phyloP scores from a whole-genome alignment of 2,113 vertebrate species.

The Clinocottus analis region DNA sequence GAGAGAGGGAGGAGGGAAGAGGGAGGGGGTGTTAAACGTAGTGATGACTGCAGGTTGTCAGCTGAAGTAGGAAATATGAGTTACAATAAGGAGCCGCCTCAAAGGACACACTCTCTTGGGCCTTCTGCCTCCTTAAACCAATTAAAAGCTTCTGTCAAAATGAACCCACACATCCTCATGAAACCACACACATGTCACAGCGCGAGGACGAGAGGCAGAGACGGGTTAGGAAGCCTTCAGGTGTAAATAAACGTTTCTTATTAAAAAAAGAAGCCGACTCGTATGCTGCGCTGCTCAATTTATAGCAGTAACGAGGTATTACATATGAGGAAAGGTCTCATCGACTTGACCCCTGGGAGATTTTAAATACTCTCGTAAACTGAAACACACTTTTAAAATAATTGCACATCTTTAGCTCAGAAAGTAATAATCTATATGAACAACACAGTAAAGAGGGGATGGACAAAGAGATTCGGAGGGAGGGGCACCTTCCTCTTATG shows the following conservation, averaged over 20 bases:
- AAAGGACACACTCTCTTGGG: background rate
- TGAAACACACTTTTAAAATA: constrained; percentile 49
- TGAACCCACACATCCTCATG: constrained; percentile 16
- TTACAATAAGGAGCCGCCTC: background rate
- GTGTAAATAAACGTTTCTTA: constrained; percentile 41
- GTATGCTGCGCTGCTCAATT: constrained; percentile 33
- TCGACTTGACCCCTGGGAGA: constrained; percentile 24
- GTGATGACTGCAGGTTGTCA: background rate
- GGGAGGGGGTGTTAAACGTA: too few relatives aligned
- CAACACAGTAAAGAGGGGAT: background rate
- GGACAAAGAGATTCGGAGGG: constrained; percentile 9
- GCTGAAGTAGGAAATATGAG: background rate
- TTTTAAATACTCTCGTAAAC: constrained; percentile 44
- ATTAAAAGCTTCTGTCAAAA: constrained; percentile 28
- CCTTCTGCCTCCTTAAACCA: constrained; percentile 5
- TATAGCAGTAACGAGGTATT: constrained; percentile 1
- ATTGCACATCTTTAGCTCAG: constrained; percentile 31
- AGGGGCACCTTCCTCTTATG: constrained; percentile 2
- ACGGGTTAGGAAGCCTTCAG: constrained; percentile 22
- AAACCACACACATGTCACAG: constrained; percentile 18
- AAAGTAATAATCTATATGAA: constrained; percentile 25
- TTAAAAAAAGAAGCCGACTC: constrained; percentile 39
- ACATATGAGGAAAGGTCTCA: constrained; percentile 13
- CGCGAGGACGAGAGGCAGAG: constrained; percentile 17
- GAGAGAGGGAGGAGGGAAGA: too few relatives aligned